These are phyloP conservation scores for Euplagia quadripunctaria DNA, from an alignment of 2,888 invertebrate genomes.

Conservation along the genomic window DNA sequence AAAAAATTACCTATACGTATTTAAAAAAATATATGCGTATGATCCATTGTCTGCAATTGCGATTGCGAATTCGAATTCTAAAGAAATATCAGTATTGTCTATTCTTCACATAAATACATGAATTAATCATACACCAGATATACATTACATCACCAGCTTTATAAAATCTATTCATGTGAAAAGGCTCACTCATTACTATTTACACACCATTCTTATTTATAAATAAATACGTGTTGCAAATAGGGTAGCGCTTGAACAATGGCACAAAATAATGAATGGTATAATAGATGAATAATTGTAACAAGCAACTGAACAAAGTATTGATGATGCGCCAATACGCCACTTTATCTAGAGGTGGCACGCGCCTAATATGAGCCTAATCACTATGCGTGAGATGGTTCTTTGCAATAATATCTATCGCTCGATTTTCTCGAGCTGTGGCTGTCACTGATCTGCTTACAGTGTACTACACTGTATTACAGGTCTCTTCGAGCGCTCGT, in stretches of 20 bases:
- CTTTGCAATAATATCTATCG: not conserved
- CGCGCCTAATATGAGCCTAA: not conserved
- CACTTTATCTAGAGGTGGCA: not conserved
- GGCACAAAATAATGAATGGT: slow-evolving; percentile 1
- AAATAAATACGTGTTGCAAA: not conserved
- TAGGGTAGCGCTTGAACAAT: slow-evolving; percentile 1
- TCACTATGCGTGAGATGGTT: not conserved
- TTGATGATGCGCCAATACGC: not conserved
- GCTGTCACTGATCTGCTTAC: not conserved
- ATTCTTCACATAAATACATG: slow-evolving; percentile 19
- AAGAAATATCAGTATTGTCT: slow-evolving; percentile 22
- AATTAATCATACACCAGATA: slow-evolving; percentile 25
- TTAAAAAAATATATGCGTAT: not conserved
- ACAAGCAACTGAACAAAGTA: not conserved
- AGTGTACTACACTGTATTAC: not conserved
- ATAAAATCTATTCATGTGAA: not conserved
- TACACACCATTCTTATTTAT: not conserved
- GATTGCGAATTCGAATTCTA: slow-evolving; percentile 42
- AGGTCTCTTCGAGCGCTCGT: not conserved
- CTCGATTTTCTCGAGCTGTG: not conserved
- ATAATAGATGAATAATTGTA: not conserved
- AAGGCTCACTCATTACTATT: not conserved
- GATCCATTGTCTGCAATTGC: slow-evolving; percentile 12
- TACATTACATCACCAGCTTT: slow-evolving; percentile 6
- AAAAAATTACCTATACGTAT: not conserved